Percentiles rank a stretch among this genome's conserved stretches.
Conservation (phyloP, 1,140 invertebrate genomes). For the Phymastichus coffea region DNA sequence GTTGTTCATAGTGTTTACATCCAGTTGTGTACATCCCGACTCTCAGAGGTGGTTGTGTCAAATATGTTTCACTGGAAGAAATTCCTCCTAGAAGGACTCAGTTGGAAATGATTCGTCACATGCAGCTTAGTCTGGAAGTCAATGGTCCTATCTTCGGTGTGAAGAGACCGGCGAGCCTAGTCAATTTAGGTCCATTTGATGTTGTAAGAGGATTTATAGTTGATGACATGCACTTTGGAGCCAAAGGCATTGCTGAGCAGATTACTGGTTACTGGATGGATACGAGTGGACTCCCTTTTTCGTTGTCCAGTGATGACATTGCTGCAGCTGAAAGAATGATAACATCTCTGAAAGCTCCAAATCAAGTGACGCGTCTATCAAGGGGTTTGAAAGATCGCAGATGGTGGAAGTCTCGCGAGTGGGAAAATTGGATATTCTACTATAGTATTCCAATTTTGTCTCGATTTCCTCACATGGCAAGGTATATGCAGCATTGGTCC, state of each 20-base stretch:
- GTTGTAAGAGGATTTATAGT: not conserved
- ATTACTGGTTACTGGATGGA: not conserved
- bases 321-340: not conserved
- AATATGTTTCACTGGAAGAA: not conserved
- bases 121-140: not conserved
- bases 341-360: not conserved
- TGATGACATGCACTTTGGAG: not conserved
- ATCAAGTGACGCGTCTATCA: not conserved
- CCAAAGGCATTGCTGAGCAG: not conserved
- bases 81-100: not conserved
- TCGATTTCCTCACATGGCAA: not conserved
- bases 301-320: not conserved
- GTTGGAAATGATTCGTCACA: not conserved
- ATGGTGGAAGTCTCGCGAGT: slow-evolving; percentile 1
- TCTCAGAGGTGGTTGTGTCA: not conserved
- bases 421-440: slow-evolving; percentile 1
- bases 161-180: not conserved
- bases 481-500: not conserved
- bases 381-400: not conserved
- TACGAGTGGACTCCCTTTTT: not conserved
- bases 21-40: slow-evolving; percentile 1
- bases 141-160: not conserved
- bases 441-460: slow-evolving; percentile 7
- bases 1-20: slow-evolving; percentile 26
- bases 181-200: not conserved